Evolutionary conservation across 92 coral and sea anemone species (phyloP), one percentile per base, ranked within the genome.

Genomic region (Bergia puertoricense): DNA sequence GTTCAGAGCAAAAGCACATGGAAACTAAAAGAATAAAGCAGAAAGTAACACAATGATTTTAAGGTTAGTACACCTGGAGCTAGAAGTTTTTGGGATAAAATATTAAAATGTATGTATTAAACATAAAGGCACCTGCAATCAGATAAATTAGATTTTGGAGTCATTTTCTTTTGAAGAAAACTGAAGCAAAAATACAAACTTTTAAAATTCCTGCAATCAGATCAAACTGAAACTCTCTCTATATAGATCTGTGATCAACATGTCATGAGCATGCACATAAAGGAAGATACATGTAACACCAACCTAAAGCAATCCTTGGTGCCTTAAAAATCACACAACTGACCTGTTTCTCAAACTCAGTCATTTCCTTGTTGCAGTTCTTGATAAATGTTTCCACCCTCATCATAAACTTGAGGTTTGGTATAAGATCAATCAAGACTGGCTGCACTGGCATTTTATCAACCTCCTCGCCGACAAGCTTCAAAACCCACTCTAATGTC

Each of bases 1-100:
- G 91, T 95, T 95, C 44, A 95, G 84, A 15, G 93, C 98, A 95
- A 95, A 95, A 13, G 98, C 96, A 93, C 96, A 93, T 40, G 98
- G 98, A 39, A 65, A 88, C 98, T 95, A 80, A 50, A 54, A 81
- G n/a, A 22, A 43, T 39, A 69, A 72, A 80, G 20, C 18, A 73
- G 40, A 1, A 88, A 75, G 81, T 1, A 81, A 15, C 11, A 40
- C 6, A n/a, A 10, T 37, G 38, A 43, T 78, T 13, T 6, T 41
- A 78, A 8, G 15, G 38, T 22, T 0, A 9, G 2, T 54, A 18
- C 59, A 11, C 18, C 14, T 54, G 16, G 59, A 11, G 57, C 59
- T 54, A 54, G 16, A 54, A 18, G 11, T 8, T 9, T 54, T 11
- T 11, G 59, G 59, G 16, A 54, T 54, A 54, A 54, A 54, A 13